Evolutionary conservation across 2,888 invertebrate genomes (phyloP).

Genomic region (Scotopteryx bipunctaria): DNA sequence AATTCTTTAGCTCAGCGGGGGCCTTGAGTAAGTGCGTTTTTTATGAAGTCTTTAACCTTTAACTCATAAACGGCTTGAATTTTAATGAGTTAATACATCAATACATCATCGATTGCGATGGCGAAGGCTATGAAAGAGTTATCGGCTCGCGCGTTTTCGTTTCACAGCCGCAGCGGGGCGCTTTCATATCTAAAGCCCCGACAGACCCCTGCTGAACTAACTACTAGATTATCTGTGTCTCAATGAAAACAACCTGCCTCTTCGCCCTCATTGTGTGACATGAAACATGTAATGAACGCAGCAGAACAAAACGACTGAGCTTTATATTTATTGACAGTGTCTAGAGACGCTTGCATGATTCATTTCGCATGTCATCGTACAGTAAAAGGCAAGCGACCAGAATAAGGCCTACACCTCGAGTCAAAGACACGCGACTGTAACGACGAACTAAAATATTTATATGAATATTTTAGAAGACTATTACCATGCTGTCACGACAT

Average conservation of each 20-base stretch:
- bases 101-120: constrained; percentile 67
- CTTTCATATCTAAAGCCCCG: constrained; percentile 59
- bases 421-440: constrained; percentile 55
- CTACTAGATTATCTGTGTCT: constrained; percentile 15
- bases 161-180: constrained; percentile 68
- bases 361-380: constrained; percentile 64
- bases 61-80: constrained; percentile 71
- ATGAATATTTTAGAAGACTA: constrained; percentile 65
- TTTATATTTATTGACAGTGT: constrained; percentile 42
- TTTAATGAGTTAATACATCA: constrained; percentile 78
- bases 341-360: constrained; percentile 42
- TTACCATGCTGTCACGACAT: constrained; percentile 56
- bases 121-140: constrained; percentile 56
- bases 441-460: constrained; percentile 62
- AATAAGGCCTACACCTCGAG: constrained; percentile 48
- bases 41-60: constrained; percentile 77
- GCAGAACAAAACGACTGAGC: constrained; percentile 49
- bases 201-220: constrained; percentile 50
- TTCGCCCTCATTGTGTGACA: constrained; percentile 57
- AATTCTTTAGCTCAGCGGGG: constrained; percentile 67
- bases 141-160: constrained; percentile 68
- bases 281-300: constrained; percentile 53
- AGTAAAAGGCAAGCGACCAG: constrained; percentile 47
- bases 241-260: constrained; percentile 58
- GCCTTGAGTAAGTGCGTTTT: constrained; percentile 63